Percentiles rank a stretch among this genome's conserved stretches.
Evolutionary conservation across 1,140 invertebrate species (phyloP).

Genomic region (Papilio polyxenes): DNA sequence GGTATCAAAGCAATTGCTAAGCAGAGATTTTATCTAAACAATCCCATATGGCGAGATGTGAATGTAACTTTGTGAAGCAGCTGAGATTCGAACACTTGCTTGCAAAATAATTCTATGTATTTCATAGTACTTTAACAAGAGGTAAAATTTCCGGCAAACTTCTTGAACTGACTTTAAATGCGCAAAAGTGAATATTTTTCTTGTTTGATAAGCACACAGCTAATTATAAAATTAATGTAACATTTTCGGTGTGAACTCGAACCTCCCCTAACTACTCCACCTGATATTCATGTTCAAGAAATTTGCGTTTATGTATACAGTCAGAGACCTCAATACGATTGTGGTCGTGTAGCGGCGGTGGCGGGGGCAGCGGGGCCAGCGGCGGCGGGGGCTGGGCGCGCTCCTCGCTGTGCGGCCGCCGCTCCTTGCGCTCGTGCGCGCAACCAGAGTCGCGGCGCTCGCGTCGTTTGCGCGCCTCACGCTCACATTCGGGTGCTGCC

Average conservation of each 20-base stretch:
- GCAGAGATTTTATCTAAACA: background rate
- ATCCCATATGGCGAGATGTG: background rate
- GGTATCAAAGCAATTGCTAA: background rate
- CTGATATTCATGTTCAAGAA: no score
- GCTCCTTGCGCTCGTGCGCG: constrained; percentile 86
- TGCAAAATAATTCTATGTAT: background rate
- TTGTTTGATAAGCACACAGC: no score
- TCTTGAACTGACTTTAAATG: background rate
- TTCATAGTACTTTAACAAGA: background rate
- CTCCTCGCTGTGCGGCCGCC: constrained; percentile 88
- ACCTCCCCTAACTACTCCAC: no score
- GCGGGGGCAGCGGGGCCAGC: constrained; percentile 38
- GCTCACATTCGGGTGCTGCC: constrained; percentile 75
- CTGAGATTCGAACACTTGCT: background rate
- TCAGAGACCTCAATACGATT: constrained; percentile 69
- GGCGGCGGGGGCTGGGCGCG: constrained; percentile 63
- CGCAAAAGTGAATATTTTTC: background rate
- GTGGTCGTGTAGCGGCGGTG: constrained; percentile 70
- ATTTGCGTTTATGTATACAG: background rate
- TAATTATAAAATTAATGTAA: background rate
- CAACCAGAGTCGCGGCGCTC: constrained; percentile 87
- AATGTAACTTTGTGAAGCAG: background rate
- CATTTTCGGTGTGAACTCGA: background rate
- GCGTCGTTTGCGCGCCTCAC: constrained; percentile 85
- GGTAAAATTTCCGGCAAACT: background rate